Percentiles rank a stretch among this genome's conserved stretches.
Conservation (phyloP, 2,888 invertebrate genomes). For the Margaritifera margaritifera region DNA sequence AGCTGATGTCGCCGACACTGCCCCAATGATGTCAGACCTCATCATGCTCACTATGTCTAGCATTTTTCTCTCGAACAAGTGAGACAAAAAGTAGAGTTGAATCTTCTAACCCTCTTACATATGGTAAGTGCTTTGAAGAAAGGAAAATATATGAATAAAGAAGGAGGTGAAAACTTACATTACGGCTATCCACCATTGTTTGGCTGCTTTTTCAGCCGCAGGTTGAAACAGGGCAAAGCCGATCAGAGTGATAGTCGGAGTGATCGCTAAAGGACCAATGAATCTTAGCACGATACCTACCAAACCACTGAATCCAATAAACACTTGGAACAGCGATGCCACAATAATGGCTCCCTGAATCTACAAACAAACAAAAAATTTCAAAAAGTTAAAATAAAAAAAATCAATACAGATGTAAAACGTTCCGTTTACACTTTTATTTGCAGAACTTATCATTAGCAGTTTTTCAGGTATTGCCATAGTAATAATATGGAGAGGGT, state of each 20-base stretch:
- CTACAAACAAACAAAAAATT: constrained; percentile 43
- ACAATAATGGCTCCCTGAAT: constrained; percentile 88
- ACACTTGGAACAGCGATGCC: constrained; percentile 83
- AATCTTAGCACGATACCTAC: constrained; percentile 83
- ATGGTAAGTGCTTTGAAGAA: no score
- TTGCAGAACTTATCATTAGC: neutral
- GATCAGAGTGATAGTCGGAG: constrained; percentile 87
- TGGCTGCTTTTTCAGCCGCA: constrained; percentile 84
- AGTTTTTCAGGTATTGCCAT: neutral
- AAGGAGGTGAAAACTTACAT: constrained; percentile 77
- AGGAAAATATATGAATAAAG: neutral
- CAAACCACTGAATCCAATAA: constrained; percentile 82
- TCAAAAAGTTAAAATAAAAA: neutral
- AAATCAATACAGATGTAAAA: neutral
- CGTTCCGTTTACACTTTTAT: no score
- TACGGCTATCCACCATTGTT: constrained; percentile 88
- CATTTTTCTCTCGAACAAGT: no score
- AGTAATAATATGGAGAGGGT: neutral
- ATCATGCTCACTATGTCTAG: no score
- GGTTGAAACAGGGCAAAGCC: constrained; percentile 87
- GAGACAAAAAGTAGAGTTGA: no score
- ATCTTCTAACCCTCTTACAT: no score
- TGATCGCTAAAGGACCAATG: constrained; percentile 88
- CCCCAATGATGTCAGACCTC: no score
- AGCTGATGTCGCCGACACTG: no score